Base-by-base conservation (phyloP, 1,140 invertebrate species). In the Drosophila sp. region DNA sequence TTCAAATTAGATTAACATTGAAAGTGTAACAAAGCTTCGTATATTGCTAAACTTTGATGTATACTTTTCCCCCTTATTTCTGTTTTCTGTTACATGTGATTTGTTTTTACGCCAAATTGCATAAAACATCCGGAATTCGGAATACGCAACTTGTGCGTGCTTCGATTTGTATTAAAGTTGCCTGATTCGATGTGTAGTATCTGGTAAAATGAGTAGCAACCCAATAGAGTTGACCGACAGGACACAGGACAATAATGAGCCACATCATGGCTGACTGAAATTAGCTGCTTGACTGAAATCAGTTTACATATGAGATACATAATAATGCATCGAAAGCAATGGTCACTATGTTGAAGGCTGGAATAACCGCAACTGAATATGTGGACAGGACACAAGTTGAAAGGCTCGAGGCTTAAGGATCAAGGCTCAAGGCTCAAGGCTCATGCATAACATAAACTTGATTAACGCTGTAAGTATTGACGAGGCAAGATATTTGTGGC, bases 81-180 rank as follows among this genome's bases (percentile, higher is more conserved):
- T 64, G 67, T 83, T 72, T 57, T 75, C 36, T 45, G 54, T 57
- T 73, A 69, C 76, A 64, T 80, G 80, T 73, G 80, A 83, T 80
- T 83, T 83, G 80, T 84, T 83, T 73, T 84, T 84, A 70, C 63
- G 80, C 67, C 72, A 83, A 84, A 84, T 83, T 86, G 81, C 80
- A 80, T 80, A 84, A 80, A 80, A 62, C 75, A 81, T 79, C 45
- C 57, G 72, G 48, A 72, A 79, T 82, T 72, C 63, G 45, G 43
- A 57, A 72, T 65, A 64, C 72, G 64, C 43, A 58, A 27, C 53
- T 45, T 14, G 61, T 74, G 62, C 70, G 70, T 69, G 66, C 72
- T 73, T 80, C 73, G 56, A 48, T 72, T 76, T 80, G 59, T 66
- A 72, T 82, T 76, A 76, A 89, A 72, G 66, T 41, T 40, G n/a